phyloP scores from a whole-genome alignment of 23 tunicate genomes.

The Trididemnum clinides region DNA sequence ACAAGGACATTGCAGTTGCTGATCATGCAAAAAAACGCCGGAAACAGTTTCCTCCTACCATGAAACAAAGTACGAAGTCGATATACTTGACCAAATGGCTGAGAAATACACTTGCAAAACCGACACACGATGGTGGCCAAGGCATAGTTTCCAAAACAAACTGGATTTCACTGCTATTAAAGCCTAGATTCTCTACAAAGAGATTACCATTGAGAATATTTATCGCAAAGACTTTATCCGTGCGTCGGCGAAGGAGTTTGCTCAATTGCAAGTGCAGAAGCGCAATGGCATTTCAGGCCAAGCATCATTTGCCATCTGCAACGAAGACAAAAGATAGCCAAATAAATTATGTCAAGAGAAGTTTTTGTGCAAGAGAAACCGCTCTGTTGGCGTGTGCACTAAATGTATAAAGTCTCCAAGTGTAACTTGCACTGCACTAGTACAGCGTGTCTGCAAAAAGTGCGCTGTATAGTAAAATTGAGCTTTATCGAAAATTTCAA shows the following conservation, averaged over 20 bases:
- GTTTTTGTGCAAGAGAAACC: too few relatives aligned
- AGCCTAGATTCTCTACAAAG: neutral
- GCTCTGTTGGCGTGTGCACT: neutral
- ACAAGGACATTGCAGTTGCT: neutral
- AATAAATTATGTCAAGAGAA: neutral
- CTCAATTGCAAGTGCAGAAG: neutral
- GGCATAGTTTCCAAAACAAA: neutral
- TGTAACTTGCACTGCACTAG: neutral
- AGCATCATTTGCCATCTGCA: neutral
- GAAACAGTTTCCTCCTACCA: neutral
- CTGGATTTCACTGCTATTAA: neutral
- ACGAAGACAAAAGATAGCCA: neutral
- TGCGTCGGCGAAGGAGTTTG: neutral
- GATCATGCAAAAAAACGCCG: neutral
- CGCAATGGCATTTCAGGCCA: neutral
- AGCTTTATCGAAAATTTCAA: neutral
- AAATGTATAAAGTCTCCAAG: neutral
- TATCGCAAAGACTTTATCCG: neutral
- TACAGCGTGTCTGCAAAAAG: too few relatives aligned
- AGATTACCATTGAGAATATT: neutral
- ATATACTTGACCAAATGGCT: too few relatives aligned
- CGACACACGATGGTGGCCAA: neutral
- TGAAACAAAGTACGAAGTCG: too few relatives aligned
- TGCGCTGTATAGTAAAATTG: neutral
- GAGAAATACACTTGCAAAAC: neutral